phyloP scores from a whole-genome alignment of 2,113 vertebrate species.

The Vanacampus margaritifer region DNA sequence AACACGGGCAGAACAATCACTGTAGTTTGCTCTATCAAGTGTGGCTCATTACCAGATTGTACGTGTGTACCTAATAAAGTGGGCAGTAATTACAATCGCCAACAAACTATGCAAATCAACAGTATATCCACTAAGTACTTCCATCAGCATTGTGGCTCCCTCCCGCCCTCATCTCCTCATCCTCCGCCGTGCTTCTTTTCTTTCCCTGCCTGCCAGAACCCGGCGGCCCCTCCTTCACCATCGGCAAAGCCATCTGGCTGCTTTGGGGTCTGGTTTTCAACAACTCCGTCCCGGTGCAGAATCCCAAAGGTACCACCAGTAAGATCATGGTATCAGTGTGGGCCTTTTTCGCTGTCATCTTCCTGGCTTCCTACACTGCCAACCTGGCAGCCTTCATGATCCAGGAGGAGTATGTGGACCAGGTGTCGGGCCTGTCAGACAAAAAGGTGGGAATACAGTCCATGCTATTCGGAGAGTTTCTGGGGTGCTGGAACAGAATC shows the following conservation, averaged over 20 bases:
- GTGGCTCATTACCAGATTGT: too few relatives aligned
- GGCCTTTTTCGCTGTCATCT: conserved; percentile 99
- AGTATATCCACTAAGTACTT: conserved; percentile 28
- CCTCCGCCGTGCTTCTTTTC: neutral
- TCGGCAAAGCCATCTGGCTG: conserved; percentile 98
- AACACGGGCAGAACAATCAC: conserved; percentile 38
- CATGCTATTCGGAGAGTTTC: conserved; percentile 9
- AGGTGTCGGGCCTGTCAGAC: conserved; percentile 96
- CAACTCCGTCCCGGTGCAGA: conserved; percentile 99
- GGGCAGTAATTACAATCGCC: conserved; percentile 2
- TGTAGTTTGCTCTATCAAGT: neutral
- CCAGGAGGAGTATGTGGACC: conserved; percentile 98
- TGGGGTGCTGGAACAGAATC: conserved; percentile 20
- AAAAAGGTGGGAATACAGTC: conserved; percentile 90
- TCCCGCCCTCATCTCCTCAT: conserved; percentile 4
- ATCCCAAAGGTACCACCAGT: conserved; percentile 98
- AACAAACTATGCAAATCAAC: conserved; percentile 28
- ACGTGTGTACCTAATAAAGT: neutral
- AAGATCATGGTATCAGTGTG: conserved; percentile 99
- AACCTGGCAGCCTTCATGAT: conserved; percentile 99
- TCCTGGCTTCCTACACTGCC: conserved; percentile 99
- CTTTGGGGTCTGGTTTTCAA: conserved; percentile 99
- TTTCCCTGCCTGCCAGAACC: conserved; percentile 77
- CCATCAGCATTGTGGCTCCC: neutral
- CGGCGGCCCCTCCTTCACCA: conserved; percentile 97